phyloP scores from a whole-genome alignment of 1,140 invertebrate species.

The Papilio xuthus region DNA sequence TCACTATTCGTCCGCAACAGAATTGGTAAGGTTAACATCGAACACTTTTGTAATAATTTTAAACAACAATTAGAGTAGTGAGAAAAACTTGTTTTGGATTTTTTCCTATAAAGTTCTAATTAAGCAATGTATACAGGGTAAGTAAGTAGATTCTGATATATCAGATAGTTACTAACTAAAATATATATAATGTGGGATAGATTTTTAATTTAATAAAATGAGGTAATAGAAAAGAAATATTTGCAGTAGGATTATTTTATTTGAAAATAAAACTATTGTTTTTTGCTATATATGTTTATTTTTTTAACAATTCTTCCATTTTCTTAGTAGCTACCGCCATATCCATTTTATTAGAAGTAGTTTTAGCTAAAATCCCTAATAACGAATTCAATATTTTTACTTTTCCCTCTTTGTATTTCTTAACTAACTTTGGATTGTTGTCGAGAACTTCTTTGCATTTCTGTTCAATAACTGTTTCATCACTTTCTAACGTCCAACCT shows the following conservation, averaged over 20 bases:
- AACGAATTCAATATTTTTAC: conserved; percentile 85
- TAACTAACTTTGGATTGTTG: conserved; percentile 86
- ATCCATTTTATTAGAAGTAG: conserved; percentile 84
- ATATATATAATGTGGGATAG: not conserved
- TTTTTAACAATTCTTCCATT: conserved; percentile 84
- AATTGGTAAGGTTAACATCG: too few relatives aligned
- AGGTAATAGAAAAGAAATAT: too few relatives aligned
- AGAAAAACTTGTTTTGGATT: not conserved
- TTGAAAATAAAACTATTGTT: conserved; percentile 25
- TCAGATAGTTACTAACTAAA: not conserved
- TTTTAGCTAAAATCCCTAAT: conserved; percentile 82
- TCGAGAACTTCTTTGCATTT: conserved; percentile 84
- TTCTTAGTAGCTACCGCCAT: conserved; percentile 84
- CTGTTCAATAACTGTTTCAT: conserved; percentile 82
- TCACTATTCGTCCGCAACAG: too few relatives aligned
- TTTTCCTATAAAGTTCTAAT: too few relatives aligned
- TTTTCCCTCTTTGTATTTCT: conserved; percentile 87
- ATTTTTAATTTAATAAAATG: not conserved
- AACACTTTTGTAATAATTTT: too few relatives aligned
- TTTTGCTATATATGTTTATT: conserved; percentile 57
- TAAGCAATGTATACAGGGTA: too few relatives aligned
- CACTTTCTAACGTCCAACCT: conserved; percentile 84
- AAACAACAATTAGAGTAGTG: not conserved
- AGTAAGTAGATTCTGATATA: not conserved
- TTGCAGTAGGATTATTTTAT: too few relatives aligned